Evolutionary conservation across 2,888 invertebrate genomes (phyloP), one percentile per base, ranked within the genome.

Genomic region (Lapara coniferarum): DNA sequence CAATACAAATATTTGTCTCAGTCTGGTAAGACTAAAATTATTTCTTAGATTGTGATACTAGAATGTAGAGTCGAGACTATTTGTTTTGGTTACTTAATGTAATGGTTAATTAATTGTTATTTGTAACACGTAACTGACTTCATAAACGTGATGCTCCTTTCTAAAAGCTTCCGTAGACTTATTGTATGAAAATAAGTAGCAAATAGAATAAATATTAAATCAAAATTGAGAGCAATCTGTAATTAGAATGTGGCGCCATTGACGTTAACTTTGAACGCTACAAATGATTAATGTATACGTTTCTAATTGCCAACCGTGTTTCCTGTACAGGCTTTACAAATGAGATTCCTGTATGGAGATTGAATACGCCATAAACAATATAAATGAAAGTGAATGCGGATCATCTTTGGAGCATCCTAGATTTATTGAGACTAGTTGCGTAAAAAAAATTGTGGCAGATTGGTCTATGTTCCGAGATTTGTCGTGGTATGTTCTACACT

Each of bases 241-340:
- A 49, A 63, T 63, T 46, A 13, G 13, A 49, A 13, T 46, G 49
- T 49, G 13, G 63, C 49, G 63, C 63, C 49, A 13, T 49, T 19
- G 44, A 10, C 37, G 46, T 10, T 12, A 72, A 71, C 70, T 66
- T 63, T 63, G 49, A 63, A 63, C 19, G 49, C 13, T 12, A 19
- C 44, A 46, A 16, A 74, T 81, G 85, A 84, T 82, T 80, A 80
- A 85, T 83, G 83, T 74, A 75, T 73, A 52, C 66, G 69, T 74
- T 75, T 79, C 76, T 84, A 84, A 84, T 83, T 80, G 76, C 74
- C 70, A 13, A 12, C 14, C 37, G 6, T 19, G 81, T 79, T 81
- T 85, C 85, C 85, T 81, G 81, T 81, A 79, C 77, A 81, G 71
- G 56, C 56, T 68, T 72, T 71, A 71, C 70, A 69, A 68, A 66